Evolutionary conservation across 1,140 invertebrate genomes (phyloP).

Genomic region (Caenorhabditis elegans): DNA sequence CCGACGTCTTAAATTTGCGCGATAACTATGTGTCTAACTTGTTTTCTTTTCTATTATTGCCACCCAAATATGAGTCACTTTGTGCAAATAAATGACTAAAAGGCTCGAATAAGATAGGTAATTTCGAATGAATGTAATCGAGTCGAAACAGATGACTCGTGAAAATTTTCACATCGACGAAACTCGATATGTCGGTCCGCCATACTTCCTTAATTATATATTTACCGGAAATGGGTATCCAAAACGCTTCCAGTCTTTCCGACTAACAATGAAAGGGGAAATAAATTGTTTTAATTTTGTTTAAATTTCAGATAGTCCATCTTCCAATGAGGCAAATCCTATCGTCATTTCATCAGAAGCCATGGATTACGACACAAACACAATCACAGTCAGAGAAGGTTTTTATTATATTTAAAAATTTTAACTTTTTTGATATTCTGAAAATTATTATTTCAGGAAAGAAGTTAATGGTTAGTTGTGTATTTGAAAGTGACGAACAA

Average conservation of each 20-base stretch:
- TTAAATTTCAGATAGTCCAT: not conserved
- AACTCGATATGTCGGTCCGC: not conserved
- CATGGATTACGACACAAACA: conserved; percentile 37
- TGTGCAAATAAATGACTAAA: not conserved
- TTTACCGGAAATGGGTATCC: conserved; percentile 18
- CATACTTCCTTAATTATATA: not conserved
- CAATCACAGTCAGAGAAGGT: conserved; percentile 33
- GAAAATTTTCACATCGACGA: not conserved
- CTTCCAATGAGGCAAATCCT: conserved; percentile 7
- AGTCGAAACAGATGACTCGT: conserved; percentile 8
- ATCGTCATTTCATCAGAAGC: not conserved
- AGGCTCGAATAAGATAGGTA: not conserved
- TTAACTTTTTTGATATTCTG: too few species aligned
- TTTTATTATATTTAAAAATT: not conserved
- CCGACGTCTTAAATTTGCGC: not conserved
- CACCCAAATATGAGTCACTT: not conserved
- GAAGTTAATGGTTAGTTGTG: conserved; percentile 22
- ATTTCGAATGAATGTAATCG: not conserved
- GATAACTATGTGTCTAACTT: not conserved
- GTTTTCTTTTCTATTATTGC: not conserved
- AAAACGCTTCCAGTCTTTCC: not conserved
- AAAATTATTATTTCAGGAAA: conserved; percentile 12
- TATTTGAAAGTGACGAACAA: conserved; percentile 12
- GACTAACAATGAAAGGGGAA: not conserved
- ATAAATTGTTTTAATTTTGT: not conserved